Conservation (phyloP, 2,797 vertebrate species). For the Rhabdophis nuchalis region DNA sequence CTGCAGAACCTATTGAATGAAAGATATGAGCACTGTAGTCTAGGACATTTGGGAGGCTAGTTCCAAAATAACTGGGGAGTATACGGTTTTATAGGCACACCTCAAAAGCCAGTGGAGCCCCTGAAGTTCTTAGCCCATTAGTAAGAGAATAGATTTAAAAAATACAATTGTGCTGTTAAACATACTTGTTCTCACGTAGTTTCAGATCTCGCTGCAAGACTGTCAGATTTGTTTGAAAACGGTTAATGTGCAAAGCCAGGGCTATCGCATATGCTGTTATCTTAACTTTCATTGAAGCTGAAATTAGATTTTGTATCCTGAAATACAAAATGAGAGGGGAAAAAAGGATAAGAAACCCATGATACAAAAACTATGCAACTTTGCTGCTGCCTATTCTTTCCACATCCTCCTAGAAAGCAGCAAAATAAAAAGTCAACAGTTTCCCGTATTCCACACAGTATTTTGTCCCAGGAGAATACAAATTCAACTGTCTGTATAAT, state of each 20-base stretch:
- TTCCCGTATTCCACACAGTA: neutral
- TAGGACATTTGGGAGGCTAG: neutral
- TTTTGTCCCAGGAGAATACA: neutral
- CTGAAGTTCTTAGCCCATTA: neutral
- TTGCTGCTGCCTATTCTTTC: neutral
- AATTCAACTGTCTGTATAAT: neutral
- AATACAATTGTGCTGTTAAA: rapidly evolving
- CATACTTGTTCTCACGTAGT: constrained; percentile 81
- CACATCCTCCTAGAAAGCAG: too few species aligned
- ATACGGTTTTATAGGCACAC: neutral
- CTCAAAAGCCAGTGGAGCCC: neutral
- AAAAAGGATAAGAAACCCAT: neutral
- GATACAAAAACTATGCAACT: neutral
- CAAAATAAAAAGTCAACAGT: neutral
- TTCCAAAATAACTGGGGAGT: neutral
- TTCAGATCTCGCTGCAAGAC: constrained; percentile 84
- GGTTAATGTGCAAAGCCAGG: constrained; percentile 83
- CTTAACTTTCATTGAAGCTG: constrained; percentile 84
- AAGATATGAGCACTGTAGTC: neutral
- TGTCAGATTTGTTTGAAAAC: constrained; percentile 83
- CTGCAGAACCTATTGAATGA: neutral
- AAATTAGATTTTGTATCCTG: constrained; percentile 82
- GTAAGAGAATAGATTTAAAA: too few species aligned
- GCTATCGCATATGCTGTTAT: constrained; percentile 79
- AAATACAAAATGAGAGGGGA: neutral